Percentiles rank a stretch among this genome's conserved stretches.
Evolutionary conservation across 2,113 vertebrate genomes (phyloP).

Genomic region (Colius striatus): DNA sequence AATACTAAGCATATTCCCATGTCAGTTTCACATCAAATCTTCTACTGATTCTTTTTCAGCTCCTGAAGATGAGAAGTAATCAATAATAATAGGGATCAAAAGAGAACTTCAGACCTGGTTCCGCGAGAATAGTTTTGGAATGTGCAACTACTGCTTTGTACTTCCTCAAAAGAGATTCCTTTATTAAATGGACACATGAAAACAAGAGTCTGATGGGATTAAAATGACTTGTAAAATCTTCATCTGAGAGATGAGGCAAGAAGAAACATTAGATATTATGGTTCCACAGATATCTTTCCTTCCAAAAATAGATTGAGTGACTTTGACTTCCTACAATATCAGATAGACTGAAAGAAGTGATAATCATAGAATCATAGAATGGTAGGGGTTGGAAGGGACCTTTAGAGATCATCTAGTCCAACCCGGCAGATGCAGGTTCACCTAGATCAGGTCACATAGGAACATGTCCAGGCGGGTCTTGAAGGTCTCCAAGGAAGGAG

Average conservation of each 20-base stretch:
- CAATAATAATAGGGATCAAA: background rate
- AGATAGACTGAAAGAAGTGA: background rate
- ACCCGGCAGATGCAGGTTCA: no score
- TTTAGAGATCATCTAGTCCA: no score
- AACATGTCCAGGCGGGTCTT: no score
- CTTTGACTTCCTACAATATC: background rate
- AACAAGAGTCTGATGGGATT: background rate
- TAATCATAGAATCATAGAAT: no score
- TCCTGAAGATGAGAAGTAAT: background rate
- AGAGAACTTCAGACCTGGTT: background rate
- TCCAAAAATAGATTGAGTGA: background rate
- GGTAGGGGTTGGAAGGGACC: no score
- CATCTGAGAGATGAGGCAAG: background rate
- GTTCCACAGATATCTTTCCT: background rate
- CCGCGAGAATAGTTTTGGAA: background rate
- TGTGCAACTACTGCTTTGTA: background rate
- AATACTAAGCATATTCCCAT: background rate
- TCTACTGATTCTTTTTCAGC: background rate
- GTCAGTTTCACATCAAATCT: background rate
- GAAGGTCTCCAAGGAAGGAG: no score
- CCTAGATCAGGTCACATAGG: no score
- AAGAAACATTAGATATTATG: accelerated
- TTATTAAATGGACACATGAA: background rate
- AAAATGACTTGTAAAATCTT: background rate
- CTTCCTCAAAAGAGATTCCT: background rate